Percentiles rank a stretch among this genome's conserved stretches.
Conservation (phyloP, 2,113 vertebrate genomes). For the Pangasianodon hypophthalmus region DNA sequence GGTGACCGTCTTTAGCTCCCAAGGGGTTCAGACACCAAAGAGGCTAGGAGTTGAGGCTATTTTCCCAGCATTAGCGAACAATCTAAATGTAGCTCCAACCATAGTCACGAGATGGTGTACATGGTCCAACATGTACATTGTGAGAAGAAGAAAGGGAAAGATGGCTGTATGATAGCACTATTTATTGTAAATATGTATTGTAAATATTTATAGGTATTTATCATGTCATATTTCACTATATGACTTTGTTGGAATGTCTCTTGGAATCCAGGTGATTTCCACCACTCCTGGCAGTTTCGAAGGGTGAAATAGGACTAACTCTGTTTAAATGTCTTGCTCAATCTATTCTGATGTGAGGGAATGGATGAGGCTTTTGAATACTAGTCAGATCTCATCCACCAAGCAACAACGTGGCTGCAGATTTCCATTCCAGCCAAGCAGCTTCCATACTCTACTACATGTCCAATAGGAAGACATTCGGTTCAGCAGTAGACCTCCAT, state of each 20-base stretch:
- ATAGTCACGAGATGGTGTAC: neutral
- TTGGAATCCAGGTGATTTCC: no score
- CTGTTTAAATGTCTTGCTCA: no score
- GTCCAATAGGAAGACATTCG: neutral
- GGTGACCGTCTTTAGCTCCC: no score
- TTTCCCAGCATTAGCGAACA: no score
- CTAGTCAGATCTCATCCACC: neutral
- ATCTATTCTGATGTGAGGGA: neutral
- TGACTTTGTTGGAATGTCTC: neutral
- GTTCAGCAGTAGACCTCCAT: neutral
- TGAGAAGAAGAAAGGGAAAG: neutral
- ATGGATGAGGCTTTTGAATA: no score
- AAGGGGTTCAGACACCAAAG: no score
- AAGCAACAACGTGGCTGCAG: neutral
- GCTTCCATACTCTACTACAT: neutral
- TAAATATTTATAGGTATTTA: neutral
- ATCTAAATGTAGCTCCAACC: no score
- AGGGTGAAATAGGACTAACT: no score
- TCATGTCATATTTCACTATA: neutral
- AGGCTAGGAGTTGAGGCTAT: no score
- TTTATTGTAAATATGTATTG: neutral
- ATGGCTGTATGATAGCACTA: neutral
- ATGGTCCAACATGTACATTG: neutral
- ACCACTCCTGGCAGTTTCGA: no score
- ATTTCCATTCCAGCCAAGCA: neutral